Conservation (phyloP, 2,797 vertebrate genomes). For the Clamator glandarius region DNA sequence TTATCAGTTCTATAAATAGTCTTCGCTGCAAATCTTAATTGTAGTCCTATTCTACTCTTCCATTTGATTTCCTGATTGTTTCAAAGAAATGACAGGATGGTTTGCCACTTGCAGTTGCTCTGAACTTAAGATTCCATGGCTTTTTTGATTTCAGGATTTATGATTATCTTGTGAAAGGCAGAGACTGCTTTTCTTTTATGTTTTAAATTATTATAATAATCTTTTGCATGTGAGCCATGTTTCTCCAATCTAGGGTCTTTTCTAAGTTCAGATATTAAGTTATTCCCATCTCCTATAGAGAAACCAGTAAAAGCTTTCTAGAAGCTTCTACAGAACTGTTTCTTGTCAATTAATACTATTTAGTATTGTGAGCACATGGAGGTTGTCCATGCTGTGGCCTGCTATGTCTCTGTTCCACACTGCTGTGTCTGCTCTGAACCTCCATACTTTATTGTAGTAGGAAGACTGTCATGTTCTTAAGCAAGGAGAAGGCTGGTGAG, state of each 20-base stretch:
- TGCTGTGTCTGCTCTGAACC: background rate
- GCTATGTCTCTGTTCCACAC: background rate
- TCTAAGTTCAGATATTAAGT: background rate
- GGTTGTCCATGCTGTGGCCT: background rate
- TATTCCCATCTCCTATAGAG: background rate
- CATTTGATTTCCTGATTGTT: background rate
- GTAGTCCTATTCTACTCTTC: background rate
- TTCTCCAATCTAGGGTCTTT: background rate
- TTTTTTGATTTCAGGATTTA: background rate
- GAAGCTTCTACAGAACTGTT: background rate
- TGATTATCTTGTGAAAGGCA: background rate
- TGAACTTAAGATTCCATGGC: background rate
- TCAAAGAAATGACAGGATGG: background rate
- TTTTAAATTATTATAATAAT: background rate
- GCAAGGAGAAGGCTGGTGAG: background rate
- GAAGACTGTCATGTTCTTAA: background rate
- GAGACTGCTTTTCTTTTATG: background rate
- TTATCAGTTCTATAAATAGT: background rate
- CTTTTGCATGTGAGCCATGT: rapidly evolving
- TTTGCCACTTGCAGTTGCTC: background rate
- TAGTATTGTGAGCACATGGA: background rate
- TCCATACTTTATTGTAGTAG: background rate
- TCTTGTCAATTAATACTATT: background rate
- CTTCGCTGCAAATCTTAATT: background rate
- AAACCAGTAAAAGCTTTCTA: background rate